These are phyloP conservation scores for Gadus macrocephalus DNA, from an alignment of 2,113 vertebrate genomes.

Conservation along the genomic window DNA sequence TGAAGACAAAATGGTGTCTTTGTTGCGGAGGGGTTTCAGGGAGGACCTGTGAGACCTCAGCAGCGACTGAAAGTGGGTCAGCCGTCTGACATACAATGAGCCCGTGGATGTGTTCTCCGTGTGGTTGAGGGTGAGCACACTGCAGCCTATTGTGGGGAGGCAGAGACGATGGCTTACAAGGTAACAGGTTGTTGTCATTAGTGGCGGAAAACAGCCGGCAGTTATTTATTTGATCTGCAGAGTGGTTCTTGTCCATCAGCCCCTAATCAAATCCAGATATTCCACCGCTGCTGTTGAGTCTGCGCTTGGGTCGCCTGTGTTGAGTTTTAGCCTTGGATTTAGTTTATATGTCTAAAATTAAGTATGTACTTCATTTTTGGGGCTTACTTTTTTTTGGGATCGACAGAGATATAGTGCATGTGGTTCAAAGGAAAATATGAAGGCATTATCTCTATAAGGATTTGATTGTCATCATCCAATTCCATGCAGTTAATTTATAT, in stretches of 20 bases:
- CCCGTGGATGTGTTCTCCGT: constrained; percentile 60
- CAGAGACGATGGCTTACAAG: constrained; percentile 47
- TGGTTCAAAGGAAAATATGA: no score
- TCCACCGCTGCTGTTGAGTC: constrained; percentile 12
- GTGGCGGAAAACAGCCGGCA: constrained; percentile 46
- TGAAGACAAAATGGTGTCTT: constrained; percentile 71
- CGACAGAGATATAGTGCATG: no score
- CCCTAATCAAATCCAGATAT: constrained; percentile 3
- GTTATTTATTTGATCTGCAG: constrained; percentile 63
- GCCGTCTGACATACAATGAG: constrained; percentile 53
- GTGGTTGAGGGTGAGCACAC: constrained; percentile 44
- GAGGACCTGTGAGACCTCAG: constrained; percentile 58
- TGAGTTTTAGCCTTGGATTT: no score
- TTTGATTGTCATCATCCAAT: no score
- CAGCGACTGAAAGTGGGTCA: constrained; percentile 71
- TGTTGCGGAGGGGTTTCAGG: constrained; percentile 59
- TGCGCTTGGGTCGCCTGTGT: constrained; percentile 9
- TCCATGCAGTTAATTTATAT: no score
- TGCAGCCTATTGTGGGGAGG: constrained; percentile 38
- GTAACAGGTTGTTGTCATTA: constrained; percentile 60
- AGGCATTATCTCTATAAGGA: no score
- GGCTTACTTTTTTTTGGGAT: no score
- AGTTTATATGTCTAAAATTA: no score
- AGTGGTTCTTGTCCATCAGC: constrained; percentile 57
- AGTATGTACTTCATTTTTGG: no score